Conservation (phyloP, 2,797 vertebrate species). For the Eulemur albifrons region DNA sequence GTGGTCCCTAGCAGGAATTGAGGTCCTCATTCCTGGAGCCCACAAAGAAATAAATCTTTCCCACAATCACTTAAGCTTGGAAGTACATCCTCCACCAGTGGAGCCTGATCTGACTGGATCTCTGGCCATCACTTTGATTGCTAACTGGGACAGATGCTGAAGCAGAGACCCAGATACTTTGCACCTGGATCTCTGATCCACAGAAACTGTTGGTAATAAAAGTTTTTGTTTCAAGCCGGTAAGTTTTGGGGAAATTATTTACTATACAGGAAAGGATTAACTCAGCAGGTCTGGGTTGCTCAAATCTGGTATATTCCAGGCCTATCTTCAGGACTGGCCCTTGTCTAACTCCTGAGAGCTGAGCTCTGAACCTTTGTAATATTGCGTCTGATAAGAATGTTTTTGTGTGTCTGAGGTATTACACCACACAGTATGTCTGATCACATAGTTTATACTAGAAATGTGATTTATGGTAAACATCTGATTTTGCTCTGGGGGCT, state of each 20-base stretch:
- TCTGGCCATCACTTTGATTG: background rate
- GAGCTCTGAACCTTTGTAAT: background rate
- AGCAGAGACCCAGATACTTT: background rate
- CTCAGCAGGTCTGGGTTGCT: background rate
- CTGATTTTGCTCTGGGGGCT: background rate
- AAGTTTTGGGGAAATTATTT: background rate
- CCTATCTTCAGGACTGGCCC: background rate
- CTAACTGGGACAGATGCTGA: background rate
- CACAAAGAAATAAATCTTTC: background rate
- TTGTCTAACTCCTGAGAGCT: background rate
- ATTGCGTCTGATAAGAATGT: background rate
- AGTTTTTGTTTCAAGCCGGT: background rate
- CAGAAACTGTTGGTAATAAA: background rate
- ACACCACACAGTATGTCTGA: too few species aligned
- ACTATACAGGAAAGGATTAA: background rate
- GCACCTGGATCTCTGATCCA: background rate
- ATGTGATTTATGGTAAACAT: background rate
- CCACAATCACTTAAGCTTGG: background rate
- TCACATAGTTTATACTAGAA: background rate
- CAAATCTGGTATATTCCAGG: background rate
- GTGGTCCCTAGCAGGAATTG: background rate
- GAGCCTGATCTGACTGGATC: background rate
- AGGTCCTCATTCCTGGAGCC: background rate
- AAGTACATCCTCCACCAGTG: background rate
- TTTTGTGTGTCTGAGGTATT: background rate